These are phyloP conservation scores for Neodiprion lecontei DNA, from an alignment of 1,140 invertebrate genomes.

Conservation along the genomic window DNA sequence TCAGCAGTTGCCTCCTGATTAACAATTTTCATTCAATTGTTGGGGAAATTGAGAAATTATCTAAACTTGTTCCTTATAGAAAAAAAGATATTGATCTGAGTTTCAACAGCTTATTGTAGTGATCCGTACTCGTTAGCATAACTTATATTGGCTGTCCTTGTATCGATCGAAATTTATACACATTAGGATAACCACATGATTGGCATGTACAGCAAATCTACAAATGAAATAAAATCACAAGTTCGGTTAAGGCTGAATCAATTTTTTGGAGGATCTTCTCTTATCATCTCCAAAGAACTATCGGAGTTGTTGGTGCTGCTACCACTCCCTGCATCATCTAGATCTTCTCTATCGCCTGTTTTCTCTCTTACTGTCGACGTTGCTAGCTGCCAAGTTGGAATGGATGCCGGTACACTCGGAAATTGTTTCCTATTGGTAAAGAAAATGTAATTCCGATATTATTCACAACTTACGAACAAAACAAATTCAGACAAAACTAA, in stretches of 20 bases:
- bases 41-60: no score
- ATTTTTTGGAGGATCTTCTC: slow-evolving; percentile 57
- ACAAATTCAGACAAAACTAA: background rate
- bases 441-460: slow-evolving; percentile 27
- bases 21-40: no score
- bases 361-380: slow-evolving; percentile 51
- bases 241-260: slow-evolving; percentile 17
- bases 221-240: slow-evolving; percentile 4
- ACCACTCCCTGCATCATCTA: slow-evolving; percentile 54
- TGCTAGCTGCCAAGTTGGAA: slow-evolving; percentile 77
- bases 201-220: slow-evolving; percentile 10
- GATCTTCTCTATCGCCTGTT: slow-evolving; percentile 51
- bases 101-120: no score
- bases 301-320: slow-evolving; percentile 61
- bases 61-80: no score
- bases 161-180: background rate
- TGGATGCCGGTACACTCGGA: slow-evolving; percentile 74
- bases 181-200: background rate
- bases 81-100: no score
- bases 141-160: no score
- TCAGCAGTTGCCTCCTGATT: background rate
- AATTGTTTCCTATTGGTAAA: slow-evolving; percentile 72
- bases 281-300: slow-evolving; percentile 61
- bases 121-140: no score
- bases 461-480: slow-evolving; percentile 13